Evolutionary conservation across 2,113 vertebrate species (phyloP), one percentile per base, ranked within the genome.

Genomic region (Myrmecophaga tridactyla): DNA sequence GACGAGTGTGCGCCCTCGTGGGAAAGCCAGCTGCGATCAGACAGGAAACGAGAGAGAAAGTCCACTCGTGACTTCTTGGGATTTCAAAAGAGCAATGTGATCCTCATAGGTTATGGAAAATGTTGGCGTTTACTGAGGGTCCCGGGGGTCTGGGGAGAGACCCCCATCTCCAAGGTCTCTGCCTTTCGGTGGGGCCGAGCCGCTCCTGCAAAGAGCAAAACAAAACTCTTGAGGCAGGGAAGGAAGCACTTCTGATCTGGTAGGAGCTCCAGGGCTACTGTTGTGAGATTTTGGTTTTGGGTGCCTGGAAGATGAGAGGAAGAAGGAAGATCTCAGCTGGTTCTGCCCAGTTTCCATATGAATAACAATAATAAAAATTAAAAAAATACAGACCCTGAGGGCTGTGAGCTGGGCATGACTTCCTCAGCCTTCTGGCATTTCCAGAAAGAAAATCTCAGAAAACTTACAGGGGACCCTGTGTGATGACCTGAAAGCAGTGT

Each of bases 21-120:
- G 93, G 72, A 95, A 97, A 96, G n/a, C 6, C 25, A 73, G 46
- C 96, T 82, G 65, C 67, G 5, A 92, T 63, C 53, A 76, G 95
- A 96, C 21, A 95, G 94, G 81, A 98, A 94, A 75, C 5, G 29
- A 6, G 58, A 86, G 15, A 53, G 31, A 56, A 89, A 72, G 9
- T 12, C 41, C 72, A 39, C 8, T 27, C 63, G 17, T 21, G 14
- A 93, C 84, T n/a, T 77, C 56, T 90, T 83, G 58, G 58, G 73
- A 97, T 86, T 94, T 90, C 94, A 96, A 70, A 91, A 86, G 86
- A 90, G 83, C 43, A 94, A 96, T 29, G 73, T 14, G 58, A 96
- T 83, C 14, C 0, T 72, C 23, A 88, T n/a, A 23, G 29, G 46
- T 7, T 65, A 46, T 29, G 75, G 81, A 41, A 92, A 94, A 39